Evolutionary conservation across 2,888 invertebrate genomes (phyloP).

Genomic region (Diaphora mendica): DNA sequence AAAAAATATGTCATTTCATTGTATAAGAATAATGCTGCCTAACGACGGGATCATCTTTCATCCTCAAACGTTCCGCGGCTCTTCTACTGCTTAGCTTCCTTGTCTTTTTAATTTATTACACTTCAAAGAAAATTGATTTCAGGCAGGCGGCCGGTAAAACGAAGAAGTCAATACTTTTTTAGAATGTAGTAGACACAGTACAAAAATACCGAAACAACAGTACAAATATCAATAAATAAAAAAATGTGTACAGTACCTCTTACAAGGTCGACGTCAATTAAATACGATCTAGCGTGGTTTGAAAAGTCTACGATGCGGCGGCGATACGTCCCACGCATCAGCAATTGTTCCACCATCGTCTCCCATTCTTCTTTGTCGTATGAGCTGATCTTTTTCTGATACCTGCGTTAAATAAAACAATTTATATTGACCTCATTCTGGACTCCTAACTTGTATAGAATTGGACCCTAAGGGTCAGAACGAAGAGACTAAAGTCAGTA

Average conservation of each 20-base stretch:
- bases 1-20: too few species aligned
- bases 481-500: too few species aligned
- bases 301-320: conserved; percentile 93
- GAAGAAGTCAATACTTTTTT: too few species aligned
- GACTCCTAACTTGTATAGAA: not conserved
- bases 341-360: conserved; percentile 94
- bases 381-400: conserved; percentile 97
- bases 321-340: conserved; percentile 81
- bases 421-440: not conserved
- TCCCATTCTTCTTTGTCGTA: conserved; percentile 99
- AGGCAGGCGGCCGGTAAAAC: not conserved
- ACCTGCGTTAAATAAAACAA: conserved; percentile 85
- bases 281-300: conserved; percentile 94
- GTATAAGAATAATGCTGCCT: too few species aligned
- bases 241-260: conserved; percentile 88
- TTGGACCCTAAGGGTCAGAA: not conserved
- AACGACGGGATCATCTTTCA: too few species aligned
- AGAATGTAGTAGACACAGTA: too few species aligned
- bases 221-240: not conserved
- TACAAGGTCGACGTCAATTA: conserved; percentile 98
- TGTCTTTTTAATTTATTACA: not conserved
- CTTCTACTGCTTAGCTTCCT: not conserved
- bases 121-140: not conserved
- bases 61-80: not conserved
- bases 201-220: not conserved